Evolutionary conservation across 2,113 vertebrate species (phyloP), one percentile per base, ranked within the genome.

Genomic region (Anarhynchus alexandrinus): DNA sequence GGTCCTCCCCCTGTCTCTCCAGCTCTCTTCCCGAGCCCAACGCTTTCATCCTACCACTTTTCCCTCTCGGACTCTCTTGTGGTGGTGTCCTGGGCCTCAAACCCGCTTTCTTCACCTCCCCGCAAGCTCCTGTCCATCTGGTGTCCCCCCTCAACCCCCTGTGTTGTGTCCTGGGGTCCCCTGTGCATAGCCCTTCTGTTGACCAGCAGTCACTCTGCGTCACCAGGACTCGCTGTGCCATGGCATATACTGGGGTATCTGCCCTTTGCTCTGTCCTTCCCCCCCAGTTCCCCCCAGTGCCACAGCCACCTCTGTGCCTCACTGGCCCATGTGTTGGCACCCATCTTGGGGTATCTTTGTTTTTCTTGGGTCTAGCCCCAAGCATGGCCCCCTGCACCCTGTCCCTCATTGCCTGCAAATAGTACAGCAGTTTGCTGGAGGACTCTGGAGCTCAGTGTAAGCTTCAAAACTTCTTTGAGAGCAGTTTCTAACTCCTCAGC

Each of bases 341-440:
- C 47, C 2, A 0, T 27, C 19, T 36, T 0, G 0, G 38, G 38
- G 21, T 58, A 1, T 32, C 62, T 45, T 36, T 29, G 30, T 14
- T 30, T 72, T 17, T 1, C 36, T 51, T 23, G 51, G 17, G 15
- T 55, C n/a, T 22, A 23, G 12, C 30, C 58, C 32, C 72, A 15
- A 5, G 49, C 10, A 0, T 38, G 34, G 12, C 49, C 49, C 18
- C 14, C 23, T 29, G 6, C 7, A 8, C 45, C 65, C 26, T 14
- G 10, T 17, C 42, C 47, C 16, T 18, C 18, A 0, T 4, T 27
- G 21, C 12, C 23, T 4, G 1, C 4, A 22, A 22, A 29, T 10
- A 3, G 17, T 12, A 9, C 9, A 3, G 11, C n/a, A 1, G 2
- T 47, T 80, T 82, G 27, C 54, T 43, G 26, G 36, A 72, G 52